Evolutionary conservation across 2,888 invertebrate species (phyloP).

Genomic region (Zygogramma bicolorata): DNA sequence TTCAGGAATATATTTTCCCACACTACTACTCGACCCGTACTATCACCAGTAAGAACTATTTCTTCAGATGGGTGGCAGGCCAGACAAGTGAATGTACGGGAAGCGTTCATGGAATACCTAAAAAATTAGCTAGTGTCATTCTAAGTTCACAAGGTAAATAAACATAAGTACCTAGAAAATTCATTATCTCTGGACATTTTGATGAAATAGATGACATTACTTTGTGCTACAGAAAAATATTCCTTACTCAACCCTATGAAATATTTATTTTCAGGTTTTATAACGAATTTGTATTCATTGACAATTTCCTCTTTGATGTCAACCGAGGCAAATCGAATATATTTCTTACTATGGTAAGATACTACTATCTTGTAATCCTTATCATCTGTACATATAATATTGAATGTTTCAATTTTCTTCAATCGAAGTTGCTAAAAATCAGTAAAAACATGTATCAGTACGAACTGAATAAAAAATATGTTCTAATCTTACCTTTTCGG

Average conservation of each 20-base stretch:
- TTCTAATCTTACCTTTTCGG: constrained; percentile 67
- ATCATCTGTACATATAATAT: constrained; percentile 45
- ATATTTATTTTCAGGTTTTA: constrained; percentile 32
- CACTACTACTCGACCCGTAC: constrained; percentile 73
- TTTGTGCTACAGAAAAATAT: constrained; percentile 54
- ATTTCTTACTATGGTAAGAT: constrained; percentile 42
- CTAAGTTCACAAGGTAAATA: not conserved
- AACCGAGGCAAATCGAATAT: constrained; percentile 41
- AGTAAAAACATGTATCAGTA: not conserved
- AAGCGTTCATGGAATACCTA: constrained; percentile 46
- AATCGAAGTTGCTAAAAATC: constrained; percentile 50
- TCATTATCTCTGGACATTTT: constrained; percentile 38
- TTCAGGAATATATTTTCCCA: constrained; percentile 70
- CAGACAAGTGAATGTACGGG: constrained; percentile 71
- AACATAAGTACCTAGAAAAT: constrained; percentile 53
- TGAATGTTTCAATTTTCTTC: constrained; percentile 46
- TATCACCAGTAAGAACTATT: constrained; percentile 78
- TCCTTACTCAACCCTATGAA: constrained; percentile 48
- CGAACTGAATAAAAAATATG: no score
- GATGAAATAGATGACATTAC: constrained; percentile 49
- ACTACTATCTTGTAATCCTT: constrained; percentile 49
- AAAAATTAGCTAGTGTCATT: constrained; percentile 24
- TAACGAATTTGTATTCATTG: constrained; percentile 37
- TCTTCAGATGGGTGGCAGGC: constrained; percentile 76
- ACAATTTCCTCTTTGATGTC: constrained; percentile 43